Base-by-base conservation (phyloP, 1,140 invertebrate species). In the Archegozetes longisetosus region DNA sequence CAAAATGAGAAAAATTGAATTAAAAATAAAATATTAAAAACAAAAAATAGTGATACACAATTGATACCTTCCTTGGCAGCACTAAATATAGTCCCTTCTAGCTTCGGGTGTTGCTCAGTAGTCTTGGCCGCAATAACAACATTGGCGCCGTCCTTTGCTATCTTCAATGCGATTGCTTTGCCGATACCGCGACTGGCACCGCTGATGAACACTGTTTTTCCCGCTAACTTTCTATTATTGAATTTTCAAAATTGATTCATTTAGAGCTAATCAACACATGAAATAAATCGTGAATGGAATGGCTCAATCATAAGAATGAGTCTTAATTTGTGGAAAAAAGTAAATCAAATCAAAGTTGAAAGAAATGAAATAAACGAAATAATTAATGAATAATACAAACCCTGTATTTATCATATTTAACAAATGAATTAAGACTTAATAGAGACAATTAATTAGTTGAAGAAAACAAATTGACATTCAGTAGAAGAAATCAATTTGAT, bases 101-200 rank as follows among this genome's bases (percentile, higher is more conserved):
- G 73, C 76, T 96, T 98, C 6, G 93, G 90, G 81, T 98, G 91
- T 1, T 88, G 82, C 66, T 88, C 82, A 0, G 85, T 86, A n/a
- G 92, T 98, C 79, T 97, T 98, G 0, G 92, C 92, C 58, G 90
- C 91, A 65, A 97, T 81, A 9, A 95, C 83, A 67, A 98, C 78
- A 75, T 96, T 96, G 0, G 91, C 92, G 56, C 90, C 90, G 84
- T 98, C 94, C 70, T 80, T 81, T 0, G 89, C 88, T 1, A 84
- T 84, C 76, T 93, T 95, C 29, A 98, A 69, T 12, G 92, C 95
- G 66, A 98, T 98, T 46, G 83, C 86, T 74, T 96, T 94, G 3
- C 95, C 95, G 69, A 99, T 99, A 50, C 95, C 95, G 65, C 95
- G 78, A 61, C 90, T 96, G 17, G 89, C 94, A 26, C 95, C 95